Evolutionary conservation across 2,888 invertebrate genomes (phyloP).

Genomic region (Tetanocera ferruginea): DNA sequence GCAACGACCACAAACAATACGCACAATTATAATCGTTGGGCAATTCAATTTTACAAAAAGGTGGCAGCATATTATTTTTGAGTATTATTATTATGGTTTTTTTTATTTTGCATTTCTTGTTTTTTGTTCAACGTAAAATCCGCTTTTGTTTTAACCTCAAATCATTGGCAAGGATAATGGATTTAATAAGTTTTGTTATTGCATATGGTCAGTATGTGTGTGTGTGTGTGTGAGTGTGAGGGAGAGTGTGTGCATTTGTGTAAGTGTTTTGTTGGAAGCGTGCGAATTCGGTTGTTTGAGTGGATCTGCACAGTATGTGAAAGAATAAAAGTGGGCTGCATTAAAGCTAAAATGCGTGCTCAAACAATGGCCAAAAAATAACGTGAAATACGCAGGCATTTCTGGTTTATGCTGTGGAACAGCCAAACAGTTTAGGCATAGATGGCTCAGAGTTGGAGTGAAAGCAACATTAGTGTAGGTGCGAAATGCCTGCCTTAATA

Average conservation of each 20-base stretch:
- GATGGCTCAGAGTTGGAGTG: neutral
- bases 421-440: neutral
- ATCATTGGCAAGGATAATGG: conserved; percentile 63
- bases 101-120: neutral
- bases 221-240: neutral
- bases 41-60: conserved; percentile 20
- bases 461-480: neutral
- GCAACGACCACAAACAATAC: conserved; percentile 16
- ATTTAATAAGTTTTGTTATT: conserved; percentile 64
- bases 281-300: neutral
- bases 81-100: neutral
- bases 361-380: conserved; percentile 25
- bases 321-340: neutral
- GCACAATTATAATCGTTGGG: conserved; percentile 18
- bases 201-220: neutral
- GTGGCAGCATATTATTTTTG: conserved; percentile 4
- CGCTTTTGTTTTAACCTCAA: conserved; percentile 64
- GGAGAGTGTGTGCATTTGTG: neutral
- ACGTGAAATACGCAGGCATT: neutral
- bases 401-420: neutral
- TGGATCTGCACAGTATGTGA: neutral
- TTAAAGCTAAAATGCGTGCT: conserved; percentile 9
- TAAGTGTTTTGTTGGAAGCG: neutral
- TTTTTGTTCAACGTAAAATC: conserved; percentile 52
- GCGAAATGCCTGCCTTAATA: neutral